Base-by-base conservation (phyloP, 2,797 vertebrate species). In the Spea hammondii region DNA sequence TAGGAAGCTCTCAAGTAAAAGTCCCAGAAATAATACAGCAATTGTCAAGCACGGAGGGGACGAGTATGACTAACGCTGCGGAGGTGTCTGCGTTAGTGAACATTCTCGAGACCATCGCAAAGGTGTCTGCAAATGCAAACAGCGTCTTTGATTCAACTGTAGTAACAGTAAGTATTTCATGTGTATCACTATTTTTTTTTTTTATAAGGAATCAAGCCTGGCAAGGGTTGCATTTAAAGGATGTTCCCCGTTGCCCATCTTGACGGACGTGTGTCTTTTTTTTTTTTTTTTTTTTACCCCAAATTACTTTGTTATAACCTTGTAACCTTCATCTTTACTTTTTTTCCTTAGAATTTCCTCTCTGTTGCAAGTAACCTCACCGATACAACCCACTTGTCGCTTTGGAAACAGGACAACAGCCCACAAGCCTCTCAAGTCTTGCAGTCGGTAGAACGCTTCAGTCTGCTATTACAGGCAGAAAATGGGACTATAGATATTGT, bases 401-500 rank as follows among this genome's bases (percentile, higher is more conserved):
- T 80, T 6, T 80, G 79, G 79, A 72, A 32, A 10, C 47, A 6
- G 3, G 32, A 46, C 11, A 65, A 44, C 10, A 47, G 79, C 45
- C 74, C 69, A 6, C 73, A 12, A 4, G 73, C 79, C 60, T 80
- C 79, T 14, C 57, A 0, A 2, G 92, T 88, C 77, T 70, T 94
- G 79, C 0, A 0, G 0, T 82, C 88, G 5, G 48, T 93, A 10
- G 91, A 92, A 84, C 0, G 2, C 0, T 75, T 91, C 8, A 82
- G 89, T 12, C 0, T 0, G 0, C 3, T 4, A 8, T 5, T 87
- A 50, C 4, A 66, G 0, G 0, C 85, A 2, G 9, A 4, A 0
- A 90, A 88, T 69, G 5, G 0, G 0, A 59, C 62, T 51, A 0
- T 80, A 59, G 82, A 65, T 7, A 0, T 83, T 11, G 65, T 46